Evolutionary conservation across 2,113 vertebrate species (phyloP).

Genomic region (Tyrannus savana): DNA sequence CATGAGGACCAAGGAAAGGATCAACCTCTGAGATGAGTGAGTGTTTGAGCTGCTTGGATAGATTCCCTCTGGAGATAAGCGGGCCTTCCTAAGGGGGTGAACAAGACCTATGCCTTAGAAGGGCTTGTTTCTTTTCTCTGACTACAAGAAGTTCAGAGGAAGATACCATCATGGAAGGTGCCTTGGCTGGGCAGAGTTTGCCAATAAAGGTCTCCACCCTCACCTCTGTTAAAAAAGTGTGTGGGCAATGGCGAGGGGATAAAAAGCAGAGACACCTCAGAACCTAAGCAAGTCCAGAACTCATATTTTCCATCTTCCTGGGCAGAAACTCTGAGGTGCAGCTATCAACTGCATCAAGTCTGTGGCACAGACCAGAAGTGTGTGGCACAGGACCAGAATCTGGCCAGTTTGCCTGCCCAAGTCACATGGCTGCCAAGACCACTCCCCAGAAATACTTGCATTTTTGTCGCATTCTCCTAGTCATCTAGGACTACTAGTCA

Average conservation of each 20-base stretch:
- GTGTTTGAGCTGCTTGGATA: background rate
- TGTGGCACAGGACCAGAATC: background rate
- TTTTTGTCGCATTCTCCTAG: background rate
- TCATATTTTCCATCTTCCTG: background rate
- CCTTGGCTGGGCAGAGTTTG: fast-evolving
- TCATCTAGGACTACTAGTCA: background rate
- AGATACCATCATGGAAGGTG: background rate
- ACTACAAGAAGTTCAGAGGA: background rate
- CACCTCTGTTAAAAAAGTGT: background rate
- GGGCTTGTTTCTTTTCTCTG: background rate
- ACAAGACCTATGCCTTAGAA: background rate
- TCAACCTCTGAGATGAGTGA: background rate
- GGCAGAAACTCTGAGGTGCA: background rate
- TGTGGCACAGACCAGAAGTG: background rate
- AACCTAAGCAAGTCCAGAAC: background rate
- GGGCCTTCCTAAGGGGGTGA: background rate
- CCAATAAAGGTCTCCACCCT: background rate
- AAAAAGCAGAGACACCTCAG: background rate
- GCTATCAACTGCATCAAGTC: background rate
- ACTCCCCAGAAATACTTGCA: background rate
- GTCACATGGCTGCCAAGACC: background rate
- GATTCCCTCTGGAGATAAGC: background rate
- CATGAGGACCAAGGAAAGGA: background rate
- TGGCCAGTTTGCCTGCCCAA: background rate
- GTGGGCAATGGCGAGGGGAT: fast-evolving